Evolutionary conservation across 2,113 vertebrate species (phyloP).

Genomic region (Misgurnus anguillicaudatus): DNA sequence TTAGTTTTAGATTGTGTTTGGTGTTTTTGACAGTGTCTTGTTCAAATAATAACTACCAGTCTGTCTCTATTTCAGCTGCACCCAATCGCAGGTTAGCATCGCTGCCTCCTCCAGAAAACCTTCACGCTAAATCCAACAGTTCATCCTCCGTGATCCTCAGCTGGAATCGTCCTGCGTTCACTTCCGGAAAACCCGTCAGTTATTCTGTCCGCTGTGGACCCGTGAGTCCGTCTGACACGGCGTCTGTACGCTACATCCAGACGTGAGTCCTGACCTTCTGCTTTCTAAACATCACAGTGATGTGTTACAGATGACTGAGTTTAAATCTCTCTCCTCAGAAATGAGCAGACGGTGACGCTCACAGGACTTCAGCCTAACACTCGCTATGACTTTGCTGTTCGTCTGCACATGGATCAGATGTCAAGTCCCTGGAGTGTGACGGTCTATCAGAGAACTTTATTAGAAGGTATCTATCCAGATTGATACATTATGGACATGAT

Average conservation of each 20-base stretch:
- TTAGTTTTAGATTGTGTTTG: no score
- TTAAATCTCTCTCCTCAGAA: slow-evolving; percentile 67
- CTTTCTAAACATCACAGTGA: no score
- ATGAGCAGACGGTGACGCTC: slow-evolving; percentile 83
- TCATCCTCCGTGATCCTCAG: slow-evolving; percentile 85
- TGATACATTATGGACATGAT: no score
- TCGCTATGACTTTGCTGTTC: slow-evolving; percentile 93
- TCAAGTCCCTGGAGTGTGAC: slow-evolving; percentile 93
- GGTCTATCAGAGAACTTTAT: slow-evolving; percentile 85
- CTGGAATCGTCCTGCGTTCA: slow-evolving; percentile 90
- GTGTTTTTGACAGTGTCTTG: no score
- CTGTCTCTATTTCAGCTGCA: slow-evolving; percentile 72
- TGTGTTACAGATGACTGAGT: neutral
- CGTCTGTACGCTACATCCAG: slow-evolving; percentile 87
- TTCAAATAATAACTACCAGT: neutral
- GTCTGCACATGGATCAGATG: slow-evolving; percentile 89
- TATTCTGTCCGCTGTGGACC: slow-evolving; percentile 92
- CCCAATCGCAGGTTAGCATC: slow-evolving; percentile 86
- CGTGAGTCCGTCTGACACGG: slow-evolving; percentile 87
- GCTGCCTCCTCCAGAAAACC: slow-evolving; percentile 87
- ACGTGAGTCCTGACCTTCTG: slow-evolving; percentile 78
- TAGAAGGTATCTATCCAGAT: slow-evolving; percentile 80
- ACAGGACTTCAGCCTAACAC: slow-evolving; percentile 86
- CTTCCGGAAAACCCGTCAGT: slow-evolving; percentile 81
- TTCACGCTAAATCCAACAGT: slow-evolving; percentile 82